Evolutionary conservation across 2,113 vertebrate species (phyloP).

Genomic region (Zeus faber): DNA sequence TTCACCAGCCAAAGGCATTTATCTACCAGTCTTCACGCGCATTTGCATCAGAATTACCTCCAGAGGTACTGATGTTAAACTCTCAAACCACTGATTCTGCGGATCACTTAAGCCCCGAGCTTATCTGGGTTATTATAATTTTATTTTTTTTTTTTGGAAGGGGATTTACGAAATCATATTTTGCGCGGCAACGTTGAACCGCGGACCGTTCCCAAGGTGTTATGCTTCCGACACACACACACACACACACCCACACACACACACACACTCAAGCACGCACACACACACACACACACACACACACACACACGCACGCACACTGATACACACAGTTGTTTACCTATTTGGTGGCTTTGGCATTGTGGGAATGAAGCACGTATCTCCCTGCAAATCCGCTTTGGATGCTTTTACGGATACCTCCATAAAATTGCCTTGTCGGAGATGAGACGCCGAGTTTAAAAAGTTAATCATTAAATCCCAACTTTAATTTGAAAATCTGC

Average conservation of each 20-base stretch:
- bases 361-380: constrained; percentile 58
- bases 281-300: constrained; percentile 3
- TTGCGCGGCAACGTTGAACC: constrained; percentile 61
- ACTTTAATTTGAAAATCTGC: constrained; percentile 42
- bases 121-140: constrained; percentile 76
- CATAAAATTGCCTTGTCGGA: constrained; percentile 55
- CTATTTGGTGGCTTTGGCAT: constrained; percentile 61
- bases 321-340: constrained; percentile 61
- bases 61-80: constrained; percentile 73
- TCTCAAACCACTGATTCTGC: constrained; percentile 72
- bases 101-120: constrained; percentile 70
- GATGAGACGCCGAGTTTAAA: constrained; percentile 57
- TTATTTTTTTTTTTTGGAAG: too few species aligned
- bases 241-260: constrained; percentile 29
- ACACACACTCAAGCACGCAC: not conserved
- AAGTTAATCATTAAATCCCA: constrained; percentile 53
- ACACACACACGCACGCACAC: constrained; percentile 8
- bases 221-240: too few species aligned
- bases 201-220: constrained; percentile 62
- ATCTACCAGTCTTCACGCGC: constrained; percentile 61
- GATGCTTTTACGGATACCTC: constrained; percentile 55
- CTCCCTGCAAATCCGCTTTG: constrained; percentile 66
- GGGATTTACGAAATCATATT: constrained; percentile 75
- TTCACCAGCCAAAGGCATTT: constrained; percentile 67
- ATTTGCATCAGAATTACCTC: constrained; percentile 76